Conservation (phyloP, 2,888 invertebrate species). For the Chironomus tentans region DNA sequence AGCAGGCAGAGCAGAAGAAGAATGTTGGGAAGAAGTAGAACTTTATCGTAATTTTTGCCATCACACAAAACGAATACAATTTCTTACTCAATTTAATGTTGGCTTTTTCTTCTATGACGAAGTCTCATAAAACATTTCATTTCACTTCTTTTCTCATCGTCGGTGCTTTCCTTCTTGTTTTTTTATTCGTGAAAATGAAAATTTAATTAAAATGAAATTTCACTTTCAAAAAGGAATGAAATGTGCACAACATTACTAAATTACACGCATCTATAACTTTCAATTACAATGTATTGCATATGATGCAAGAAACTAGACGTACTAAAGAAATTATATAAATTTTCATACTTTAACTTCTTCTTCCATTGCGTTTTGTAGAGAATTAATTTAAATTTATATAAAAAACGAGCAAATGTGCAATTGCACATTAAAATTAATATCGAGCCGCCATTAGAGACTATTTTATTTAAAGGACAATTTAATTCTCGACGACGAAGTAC, state of each 20-base stretch:
- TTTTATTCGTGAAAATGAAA: neutral
- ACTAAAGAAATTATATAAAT: neutral
- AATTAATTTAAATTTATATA: neutral
- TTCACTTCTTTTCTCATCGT: neutral
- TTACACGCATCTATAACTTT: slow-evolving; percentile 12
- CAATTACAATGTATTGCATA: neutral
- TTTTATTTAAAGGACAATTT: slow-evolving; percentile 11
- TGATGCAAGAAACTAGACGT: neutral
- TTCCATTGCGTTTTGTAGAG: too few relatives aligned
- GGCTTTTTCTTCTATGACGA: slow-evolving; percentile 6
- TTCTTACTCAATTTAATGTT: slow-evolving; percentile 25
- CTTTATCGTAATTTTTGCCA: neutral
- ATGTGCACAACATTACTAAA: slow-evolving; percentile 1
- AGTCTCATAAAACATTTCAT: neutral
- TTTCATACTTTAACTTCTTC: too few relatives aligned
- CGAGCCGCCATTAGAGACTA: neutral
- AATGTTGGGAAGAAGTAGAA: neutral
- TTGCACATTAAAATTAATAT: neutral
- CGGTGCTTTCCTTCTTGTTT: neutral
- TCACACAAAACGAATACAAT: slow-evolving; percentile 12
- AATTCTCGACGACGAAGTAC: neutral
- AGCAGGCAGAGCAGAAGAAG: neutral
- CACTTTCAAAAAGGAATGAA: neutral
- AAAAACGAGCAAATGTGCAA: neutral
- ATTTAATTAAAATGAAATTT: slow-evolving; percentile 2